A percentile compares a stretch with the other conserved stretches of the same genome.
phyloP scores from a whole-genome alignment of 2,797 vertebrate genomes.

The Spea hammondii region DNA sequence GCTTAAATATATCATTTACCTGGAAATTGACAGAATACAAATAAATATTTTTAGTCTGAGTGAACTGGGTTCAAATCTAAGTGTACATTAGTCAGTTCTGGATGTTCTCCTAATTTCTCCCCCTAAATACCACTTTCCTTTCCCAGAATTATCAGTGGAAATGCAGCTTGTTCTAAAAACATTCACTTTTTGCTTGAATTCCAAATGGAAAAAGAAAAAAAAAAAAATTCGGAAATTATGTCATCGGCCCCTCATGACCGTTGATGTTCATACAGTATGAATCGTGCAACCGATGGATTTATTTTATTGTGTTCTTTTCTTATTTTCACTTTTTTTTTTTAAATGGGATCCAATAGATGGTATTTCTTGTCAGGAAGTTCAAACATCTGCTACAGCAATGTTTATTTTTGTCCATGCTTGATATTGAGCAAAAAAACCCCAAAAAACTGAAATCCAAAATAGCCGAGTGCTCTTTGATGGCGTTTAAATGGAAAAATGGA shows the following conservation, averaged over 20 bases:
- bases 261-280: conserved; percentile 34
- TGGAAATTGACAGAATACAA: background rate
- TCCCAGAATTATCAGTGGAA: conserved; percentile 48
- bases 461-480: conserved; percentile 22
- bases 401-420: conserved; percentile 44
- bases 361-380: conserved; percentile 38
- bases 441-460: conserved; percentile 24
- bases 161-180: conserved; percentile 33
- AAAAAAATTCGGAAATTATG: conserved; percentile 30
- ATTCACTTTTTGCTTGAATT: conserved; percentile 38
- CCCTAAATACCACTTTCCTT: conserved; percentile 34
- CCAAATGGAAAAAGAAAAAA: background rate
- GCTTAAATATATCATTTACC: background rate
- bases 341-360: conserved; percentile 28
- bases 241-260: conserved; percentile 42
- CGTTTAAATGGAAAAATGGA: conserved; percentile 29
- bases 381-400: conserved; percentile 49
- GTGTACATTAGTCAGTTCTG: conserved; percentile 27
- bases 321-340: conserved; percentile 11
- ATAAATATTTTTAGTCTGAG: conserved; percentile 21
- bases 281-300: conserved; percentile 12
- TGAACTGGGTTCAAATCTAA: conserved; percentile 20
- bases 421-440: conserved; percentile 39
- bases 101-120: conserved; percentile 21
- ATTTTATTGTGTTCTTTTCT: conserved; percentile 34